Conservation (phyloP, 2,888 invertebrate genomes). For the Callinectes sapidus region DNA sequence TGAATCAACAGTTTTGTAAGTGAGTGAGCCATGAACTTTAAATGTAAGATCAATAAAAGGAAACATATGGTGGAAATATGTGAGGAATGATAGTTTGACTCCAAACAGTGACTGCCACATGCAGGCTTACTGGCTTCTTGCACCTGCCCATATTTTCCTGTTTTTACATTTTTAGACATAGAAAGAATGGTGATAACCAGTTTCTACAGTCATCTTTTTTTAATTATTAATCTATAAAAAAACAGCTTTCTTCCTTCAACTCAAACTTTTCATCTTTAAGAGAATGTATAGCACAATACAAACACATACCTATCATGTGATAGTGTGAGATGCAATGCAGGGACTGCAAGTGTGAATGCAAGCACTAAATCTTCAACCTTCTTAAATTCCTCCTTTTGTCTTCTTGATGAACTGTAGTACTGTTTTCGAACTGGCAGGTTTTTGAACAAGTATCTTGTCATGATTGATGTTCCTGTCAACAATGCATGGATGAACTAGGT, state of each 20-base stretch:
- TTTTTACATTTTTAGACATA: too few species aligned
- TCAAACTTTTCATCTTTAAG: neutral
- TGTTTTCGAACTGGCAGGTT: slow-evolving; percentile 80
- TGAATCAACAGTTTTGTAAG: too few species aligned
- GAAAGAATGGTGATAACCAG: too few species aligned
- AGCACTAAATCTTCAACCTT: slow-evolving; percentile 78
- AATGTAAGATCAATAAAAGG: too few species aligned
- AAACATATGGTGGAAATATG: too few species aligned
- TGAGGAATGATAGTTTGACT: too few species aligned
- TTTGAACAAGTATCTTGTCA: slow-evolving; percentile 78
- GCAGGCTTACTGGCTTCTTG: too few species aligned
- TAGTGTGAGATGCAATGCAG: slow-evolving; percentile 77
- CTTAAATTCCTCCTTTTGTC: slow-evolving; percentile 78
- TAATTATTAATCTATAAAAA: too few species aligned
- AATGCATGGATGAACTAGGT: neutral
- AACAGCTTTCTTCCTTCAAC: too few species aligned
- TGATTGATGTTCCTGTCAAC: slow-evolving; percentile 79
- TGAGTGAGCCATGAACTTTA: too few species aligned
- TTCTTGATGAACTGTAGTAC: slow-evolving; percentile 77
- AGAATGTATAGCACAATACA: neutral
- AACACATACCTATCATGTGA: slow-evolving; percentile 77
- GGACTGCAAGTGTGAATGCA: slow-evolving; percentile 78
- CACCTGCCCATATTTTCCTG: neutral
- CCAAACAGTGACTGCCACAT: too few species aligned
- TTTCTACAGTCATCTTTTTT: too few species aligned